Percentiles rank a stretch among this genome's conserved stretches.
phyloP scores from a whole-genome alignment of 2,888 invertebrate species.

The Falcaria lacertinaria region DNA sequence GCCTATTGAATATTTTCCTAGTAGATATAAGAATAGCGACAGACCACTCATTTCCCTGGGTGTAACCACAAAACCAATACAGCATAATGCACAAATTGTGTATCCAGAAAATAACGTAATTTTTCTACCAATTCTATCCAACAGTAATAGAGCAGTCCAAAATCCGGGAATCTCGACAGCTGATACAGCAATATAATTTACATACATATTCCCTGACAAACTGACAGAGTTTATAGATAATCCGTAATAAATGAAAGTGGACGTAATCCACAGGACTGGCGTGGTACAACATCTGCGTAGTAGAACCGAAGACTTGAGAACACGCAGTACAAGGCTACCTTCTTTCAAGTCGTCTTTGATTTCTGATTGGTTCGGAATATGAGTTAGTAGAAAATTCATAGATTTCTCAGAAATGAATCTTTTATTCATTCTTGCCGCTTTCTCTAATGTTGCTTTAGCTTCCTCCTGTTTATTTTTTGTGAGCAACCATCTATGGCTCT shows the following conservation, averaged over 20 bases:
- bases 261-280: constrained; percentile 88
- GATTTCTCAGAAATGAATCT: constrained; percentile 68
- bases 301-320: constrained; percentile 76
- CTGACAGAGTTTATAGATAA: constrained; percentile 87
- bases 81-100: constrained; percentile 69
- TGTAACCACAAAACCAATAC: constrained; percentile 73
- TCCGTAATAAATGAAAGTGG: constrained; percentile 89
- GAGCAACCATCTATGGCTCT: constrained; percentile 88
- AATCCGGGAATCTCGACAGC: constrained; percentile 87
- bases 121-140: constrained; percentile 81
- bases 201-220: constrained; percentile 86
- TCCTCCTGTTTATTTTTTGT: constrained; percentile 82
- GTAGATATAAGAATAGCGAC: constrained; percentile 71
- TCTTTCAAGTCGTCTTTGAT: constrained; percentile 21
- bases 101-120: constrained; percentile 56
- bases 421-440: constrained; percentile 82
- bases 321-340: constrained; percentile 48
- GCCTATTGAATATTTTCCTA: constrained; percentile 83
- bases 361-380: constrained; percentile 42
- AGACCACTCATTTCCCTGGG: constrained; percentile 47
- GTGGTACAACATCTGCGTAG: constrained; percentile 82
- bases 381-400: constrained; percentile 52
- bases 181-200: constrained; percentile 85
- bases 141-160: constrained; percentile 79
- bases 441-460: constrained; percentile 79